These are phyloP conservation scores for Lycophotia porphyrea DNA, from an alignment of 2,888 invertebrate genomes.

Conservation along the genomic window DNA sequence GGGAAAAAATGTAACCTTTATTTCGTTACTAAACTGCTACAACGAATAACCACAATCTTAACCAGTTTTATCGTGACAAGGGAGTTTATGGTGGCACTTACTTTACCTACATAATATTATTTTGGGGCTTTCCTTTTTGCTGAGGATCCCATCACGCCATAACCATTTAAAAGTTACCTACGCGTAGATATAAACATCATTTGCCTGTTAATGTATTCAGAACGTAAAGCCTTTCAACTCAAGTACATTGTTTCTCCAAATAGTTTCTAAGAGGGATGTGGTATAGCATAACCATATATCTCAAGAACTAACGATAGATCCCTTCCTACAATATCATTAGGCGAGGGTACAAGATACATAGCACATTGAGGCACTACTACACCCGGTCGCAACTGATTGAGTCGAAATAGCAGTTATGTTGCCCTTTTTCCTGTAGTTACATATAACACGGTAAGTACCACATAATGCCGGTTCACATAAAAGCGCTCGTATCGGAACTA, in stretches of 20 bases:
- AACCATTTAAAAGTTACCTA: background rate
- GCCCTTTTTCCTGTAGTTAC: slow-evolving; percentile 49
- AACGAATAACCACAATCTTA: slow-evolving; percentile 20
- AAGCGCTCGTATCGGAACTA: slow-evolving; percentile 52
- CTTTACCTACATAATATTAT: slow-evolving; percentile 12
- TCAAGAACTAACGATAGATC: slow-evolving; percentile 43
- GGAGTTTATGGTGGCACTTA: slow-evolving; percentile 16
- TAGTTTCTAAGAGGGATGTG: slow-evolving; percentile 17
- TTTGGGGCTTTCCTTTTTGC: background rate
- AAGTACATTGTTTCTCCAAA: slow-evolving; percentile 39
- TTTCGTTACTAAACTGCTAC: slow-evolving; percentile 19
- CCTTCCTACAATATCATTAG: slow-evolving; percentile 46
- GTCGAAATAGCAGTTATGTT: slow-evolving; percentile 40
- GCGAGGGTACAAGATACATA: slow-evolving; percentile 40
- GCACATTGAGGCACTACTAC: slow-evolving; percentile 47
- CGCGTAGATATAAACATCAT: slow-evolving; percentile 12
- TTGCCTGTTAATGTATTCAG: slow-evolving; percentile 33
- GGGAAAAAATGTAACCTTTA: slow-evolving; percentile 13
- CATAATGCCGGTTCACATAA: slow-evolving; percentile 32
- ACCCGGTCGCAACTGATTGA: slow-evolving; percentile 40
- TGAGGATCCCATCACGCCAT: background rate
- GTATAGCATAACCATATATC: slow-evolving; percentile 35
- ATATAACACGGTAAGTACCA: slow-evolving; percentile 32
- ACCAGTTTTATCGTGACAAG: slow-evolving; percentile 15
- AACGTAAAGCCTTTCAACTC: slow-evolving; percentile 14